Conservation (phyloP, 2,888 invertebrate species). For the Hirtodrosophila trivittata region DNA sequence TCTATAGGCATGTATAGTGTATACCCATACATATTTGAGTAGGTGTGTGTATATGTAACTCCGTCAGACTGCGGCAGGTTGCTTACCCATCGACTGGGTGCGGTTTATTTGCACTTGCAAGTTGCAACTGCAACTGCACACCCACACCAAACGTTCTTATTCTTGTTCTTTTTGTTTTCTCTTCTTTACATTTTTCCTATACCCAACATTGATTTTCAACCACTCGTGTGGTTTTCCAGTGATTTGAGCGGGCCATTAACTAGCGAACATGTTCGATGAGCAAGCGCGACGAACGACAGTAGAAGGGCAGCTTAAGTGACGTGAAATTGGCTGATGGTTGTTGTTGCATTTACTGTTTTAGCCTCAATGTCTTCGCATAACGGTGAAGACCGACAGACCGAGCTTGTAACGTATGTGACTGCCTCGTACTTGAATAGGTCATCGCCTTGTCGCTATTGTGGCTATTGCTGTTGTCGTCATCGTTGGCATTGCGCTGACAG, state of each 20-base stretch:
- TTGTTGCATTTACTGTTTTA: constrained; percentile 34
- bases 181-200: constrained; percentile 13
- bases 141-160: constrained; percentile 14
- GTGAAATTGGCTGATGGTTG: constrained; percentile 39
- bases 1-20: too few species aligned
- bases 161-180: not conserved
- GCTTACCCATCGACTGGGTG: constrained; percentile 10
- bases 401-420: constrained; percentile 5
- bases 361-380: constrained; percentile 35
- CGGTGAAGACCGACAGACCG: constrained; percentile 27
- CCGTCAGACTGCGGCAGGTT: not conserved
- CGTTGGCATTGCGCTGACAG: constrained; percentile 50
- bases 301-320: not conserved
- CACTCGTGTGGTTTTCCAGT: constrained; percentile 18
- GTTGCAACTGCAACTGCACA: not conserved
- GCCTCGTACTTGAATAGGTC: constrained; percentile 65
- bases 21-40: constrained; percentile 2
- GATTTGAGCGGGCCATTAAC: not conserved
- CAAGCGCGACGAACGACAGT: too few species aligned
- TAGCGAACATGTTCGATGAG: too few species aligned
- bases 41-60: too few species aligned
- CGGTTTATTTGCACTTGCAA: constrained; percentile 10
- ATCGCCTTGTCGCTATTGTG: constrained; percentile 41
- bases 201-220: constrained; percentile 62
- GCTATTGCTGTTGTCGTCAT: constrained; percentile 38